A percentile compares a stretch with the other conserved stretches of the same genome.
phyloP scores from a whole-genome alignment of 2,113 vertebrate genomes.

The Psittacus erithacus region DNA sequence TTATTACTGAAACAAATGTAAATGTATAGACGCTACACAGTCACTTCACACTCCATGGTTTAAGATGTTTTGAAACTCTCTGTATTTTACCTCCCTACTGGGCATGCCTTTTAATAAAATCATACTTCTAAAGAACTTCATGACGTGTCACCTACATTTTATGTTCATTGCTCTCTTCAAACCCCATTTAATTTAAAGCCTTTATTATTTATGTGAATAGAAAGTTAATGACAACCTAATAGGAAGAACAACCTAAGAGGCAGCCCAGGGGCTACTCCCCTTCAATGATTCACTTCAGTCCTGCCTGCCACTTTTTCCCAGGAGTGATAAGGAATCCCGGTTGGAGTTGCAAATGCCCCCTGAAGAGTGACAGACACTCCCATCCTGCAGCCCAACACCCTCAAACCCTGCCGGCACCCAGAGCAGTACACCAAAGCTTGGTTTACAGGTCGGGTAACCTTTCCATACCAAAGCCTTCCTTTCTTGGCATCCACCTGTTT shows the following conservation, averaged over 20 bases:
- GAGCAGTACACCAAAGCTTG: accelerated
- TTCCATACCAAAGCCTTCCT: background rate
- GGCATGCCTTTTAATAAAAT: constrained; percentile 1
- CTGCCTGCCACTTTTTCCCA: background rate
- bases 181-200: background rate
- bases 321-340: background rate
- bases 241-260: background rate
- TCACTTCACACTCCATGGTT: background rate
- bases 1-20: background rate
- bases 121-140: background rate
- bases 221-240: background rate
- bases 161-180: background rate
- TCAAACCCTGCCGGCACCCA: background rate
- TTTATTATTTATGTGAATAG: background rate
- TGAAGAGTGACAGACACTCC: background rate
- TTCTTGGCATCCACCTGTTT: background rate
- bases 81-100: background rate
- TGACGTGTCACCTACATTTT: background rate
- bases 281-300: background rate
- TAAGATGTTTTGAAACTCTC: background rate
- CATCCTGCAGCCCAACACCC: background rate
- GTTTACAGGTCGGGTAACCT: too few species aligned
- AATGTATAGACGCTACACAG: background rate
- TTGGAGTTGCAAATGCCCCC: background rate
- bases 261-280: background rate